Evolutionary conservation across 2,113 vertebrate genomes (phyloP).

Genomic region (Laticauda laticaudata): DNA sequence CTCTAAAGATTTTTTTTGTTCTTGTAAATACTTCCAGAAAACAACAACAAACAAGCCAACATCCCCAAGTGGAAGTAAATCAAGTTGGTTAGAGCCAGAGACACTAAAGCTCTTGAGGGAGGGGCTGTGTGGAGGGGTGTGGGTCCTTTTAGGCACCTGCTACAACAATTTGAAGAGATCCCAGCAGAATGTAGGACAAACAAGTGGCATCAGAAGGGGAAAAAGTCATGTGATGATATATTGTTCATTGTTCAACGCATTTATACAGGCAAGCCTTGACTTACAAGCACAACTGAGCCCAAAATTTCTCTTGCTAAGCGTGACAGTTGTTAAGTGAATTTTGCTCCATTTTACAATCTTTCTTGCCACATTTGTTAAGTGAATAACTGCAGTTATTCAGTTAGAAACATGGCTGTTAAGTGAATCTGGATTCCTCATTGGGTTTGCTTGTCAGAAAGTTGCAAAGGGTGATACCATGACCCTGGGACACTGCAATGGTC

Average conservation of each 20-base stretch:
- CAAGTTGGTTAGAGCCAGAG: neutral
- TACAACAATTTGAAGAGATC: constrained; percentile 20
- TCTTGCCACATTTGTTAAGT: too few relatives aligned
- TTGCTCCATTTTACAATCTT: too few relatives aligned
- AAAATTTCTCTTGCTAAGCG: too few relatives aligned
- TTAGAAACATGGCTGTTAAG: too few relatives aligned
- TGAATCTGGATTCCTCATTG: too few relatives aligned
- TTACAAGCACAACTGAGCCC: too few relatives aligned
- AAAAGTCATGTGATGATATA: constrained; percentile 4
- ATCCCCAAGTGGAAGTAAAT: neutral
- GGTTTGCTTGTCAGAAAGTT: too few relatives aligned
- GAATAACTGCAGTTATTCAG: too few relatives aligned
- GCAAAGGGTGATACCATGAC: too few relatives aligned
- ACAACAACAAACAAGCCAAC: neutral
- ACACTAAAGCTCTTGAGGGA: neutral
- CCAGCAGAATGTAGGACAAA: constrained; percentile 20
- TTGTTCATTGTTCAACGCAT: neutral
- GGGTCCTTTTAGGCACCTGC: neutral
- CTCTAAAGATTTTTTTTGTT: neutral
- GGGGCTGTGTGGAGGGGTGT: neutral
- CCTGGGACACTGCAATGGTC: too few relatives aligned
- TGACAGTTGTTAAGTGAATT: too few relatives aligned
- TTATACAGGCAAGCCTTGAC: neutral
- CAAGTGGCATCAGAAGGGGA: neutral
- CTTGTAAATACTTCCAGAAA: neutral